Evolutionary conservation across 2,888 invertebrate species (phyloP).

Genomic region (Ectemnius lituratus): DNA sequence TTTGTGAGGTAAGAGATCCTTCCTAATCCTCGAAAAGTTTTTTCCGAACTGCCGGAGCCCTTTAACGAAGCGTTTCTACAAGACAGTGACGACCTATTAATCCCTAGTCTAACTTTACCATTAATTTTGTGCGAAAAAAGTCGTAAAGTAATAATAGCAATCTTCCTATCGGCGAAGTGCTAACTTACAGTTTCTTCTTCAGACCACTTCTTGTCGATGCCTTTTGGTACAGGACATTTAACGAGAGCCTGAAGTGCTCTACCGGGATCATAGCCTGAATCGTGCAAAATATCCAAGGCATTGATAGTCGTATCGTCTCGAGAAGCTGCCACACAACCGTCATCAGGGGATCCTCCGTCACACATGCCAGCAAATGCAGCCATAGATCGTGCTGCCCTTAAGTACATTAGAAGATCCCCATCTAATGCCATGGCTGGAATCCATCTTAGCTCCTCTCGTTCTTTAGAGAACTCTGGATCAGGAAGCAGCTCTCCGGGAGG

Average conservation of each 20-base stretch:
- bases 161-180: conserved; percentile 1
- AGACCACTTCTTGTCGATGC: conserved; percentile 98
- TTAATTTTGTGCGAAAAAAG: no score
- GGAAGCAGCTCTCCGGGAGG: conserved; percentile 77
- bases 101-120: conserved; percentile 5
- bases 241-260: conserved; percentile 97
- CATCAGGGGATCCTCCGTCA: conserved; percentile 97
- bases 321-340: conserved; percentile 97
- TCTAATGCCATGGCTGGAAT: conserved; percentile 95
- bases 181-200: conserved; percentile 92
- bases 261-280: conserved; percentile 97
- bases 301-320: conserved; percentile 98
- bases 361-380: conserved; percentile 99
- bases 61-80: conserved; percentile 95
- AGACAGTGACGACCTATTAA: conserved; percentile 35
- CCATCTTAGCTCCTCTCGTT: conserved; percentile 95
- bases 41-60: conserved; percentile 99
- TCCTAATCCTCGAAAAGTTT: conserved; percentile 98
- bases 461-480: conserved; percentile 80
- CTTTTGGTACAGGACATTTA: conserved; percentile 97
- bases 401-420: conserved; percentile 97
- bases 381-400: conserved; percentile 97
- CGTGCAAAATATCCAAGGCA: conserved; percentile 96
- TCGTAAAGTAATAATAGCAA: no score
- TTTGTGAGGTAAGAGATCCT: conserved; percentile 97